Conservation (phyloP, 2,113 vertebrate genomes). For the Picathartes gymnocephalus region DNA sequence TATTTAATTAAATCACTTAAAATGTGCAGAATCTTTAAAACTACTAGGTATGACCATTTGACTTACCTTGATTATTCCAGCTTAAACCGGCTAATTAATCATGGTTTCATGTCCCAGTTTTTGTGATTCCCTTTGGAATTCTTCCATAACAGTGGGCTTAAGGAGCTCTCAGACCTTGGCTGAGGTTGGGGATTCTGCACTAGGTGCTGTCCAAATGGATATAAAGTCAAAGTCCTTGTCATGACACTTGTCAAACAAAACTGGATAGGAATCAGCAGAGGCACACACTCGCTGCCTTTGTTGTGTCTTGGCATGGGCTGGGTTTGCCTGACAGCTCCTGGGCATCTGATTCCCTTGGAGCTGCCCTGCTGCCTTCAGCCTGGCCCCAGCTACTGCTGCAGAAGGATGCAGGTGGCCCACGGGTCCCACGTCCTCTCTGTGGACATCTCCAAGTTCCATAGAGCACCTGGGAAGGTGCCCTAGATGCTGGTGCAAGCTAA, state of each 20-base stretch:
- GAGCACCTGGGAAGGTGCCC: not conserved
- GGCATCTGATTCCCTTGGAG: not conserved
- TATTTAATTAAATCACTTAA: not conserved
- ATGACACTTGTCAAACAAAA: too few species aligned
- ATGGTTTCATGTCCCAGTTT: not conserved
- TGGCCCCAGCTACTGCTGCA: not conserved
- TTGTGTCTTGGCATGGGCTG: not conserved
- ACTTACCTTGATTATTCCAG: not conserved
- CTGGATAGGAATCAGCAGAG: not conserved
- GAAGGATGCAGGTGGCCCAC: not conserved
- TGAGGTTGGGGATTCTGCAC: not conserved
- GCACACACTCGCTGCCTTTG: accelerated
- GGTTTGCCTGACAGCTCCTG: not conserved
- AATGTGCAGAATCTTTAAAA: not conserved
- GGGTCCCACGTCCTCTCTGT: accelerated
- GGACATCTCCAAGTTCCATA: not conserved
- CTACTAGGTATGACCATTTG: not conserved
- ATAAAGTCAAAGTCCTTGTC: not conserved
- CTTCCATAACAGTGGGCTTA: not conserved
- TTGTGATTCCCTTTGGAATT: not conserved
- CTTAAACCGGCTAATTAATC: not conserved
- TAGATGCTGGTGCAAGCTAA: not conserved
- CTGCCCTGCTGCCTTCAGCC: not conserved
- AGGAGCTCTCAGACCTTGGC: not conserved
- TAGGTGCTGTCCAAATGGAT: not conserved